Evolutionary conservation across 2,888 invertebrate species (phyloP).

Genomic region (Drosophila tanythrix): DNA sequence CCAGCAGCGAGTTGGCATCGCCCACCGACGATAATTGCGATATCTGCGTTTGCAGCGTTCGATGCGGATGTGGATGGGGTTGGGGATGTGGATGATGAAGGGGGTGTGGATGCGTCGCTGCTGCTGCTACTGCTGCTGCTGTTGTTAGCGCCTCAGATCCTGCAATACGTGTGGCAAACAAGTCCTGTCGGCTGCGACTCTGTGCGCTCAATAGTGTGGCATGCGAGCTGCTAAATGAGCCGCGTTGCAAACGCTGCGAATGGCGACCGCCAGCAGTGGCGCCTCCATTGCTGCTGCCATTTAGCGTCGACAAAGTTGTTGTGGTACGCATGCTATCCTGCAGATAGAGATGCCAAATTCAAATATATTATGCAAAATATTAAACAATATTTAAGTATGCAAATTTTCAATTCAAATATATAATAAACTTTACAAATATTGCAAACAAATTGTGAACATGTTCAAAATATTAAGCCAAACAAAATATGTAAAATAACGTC

Average conservation of each 20-base stretch:
- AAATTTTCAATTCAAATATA: neutral
- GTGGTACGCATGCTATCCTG: slow-evolving; percentile 84
- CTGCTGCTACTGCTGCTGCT: neutral
- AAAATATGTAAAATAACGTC: neutral
- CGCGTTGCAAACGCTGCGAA: slow-evolving; percentile 79
- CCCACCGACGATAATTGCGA: slow-evolving; percentile 83
- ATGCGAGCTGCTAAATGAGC: slow-evolving; percentile 81
- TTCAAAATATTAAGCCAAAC: neutral
- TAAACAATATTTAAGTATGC: neutral
- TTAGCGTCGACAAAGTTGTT: slow-evolving; percentile 77
- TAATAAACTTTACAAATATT: neutral
- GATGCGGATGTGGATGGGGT: slow-evolving; percentile 57
- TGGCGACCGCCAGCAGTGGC: slow-evolving; percentile 42
- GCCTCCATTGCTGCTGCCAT: slow-evolving; percentile 52
- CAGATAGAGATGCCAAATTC: slow-evolving; percentile 5
- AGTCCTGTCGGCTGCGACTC: slow-evolving; percentile 78
- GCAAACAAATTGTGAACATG: neutral
- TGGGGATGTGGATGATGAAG: slow-evolving; percentile 52
- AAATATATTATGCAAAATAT: neutral
- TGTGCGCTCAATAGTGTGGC: slow-evolving; percentile 78
- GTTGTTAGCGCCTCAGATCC: neutral
- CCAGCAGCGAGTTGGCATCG: slow-evolving; percentile 82
- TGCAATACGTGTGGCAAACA: slow-evolving; percentile 63
- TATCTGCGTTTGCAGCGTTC: slow-evolving; percentile 81
- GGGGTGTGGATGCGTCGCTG: neutral